Conservation (phyloP, 2,113 vertebrate genomes). For the Sclerurus mexicanus region DNA sequence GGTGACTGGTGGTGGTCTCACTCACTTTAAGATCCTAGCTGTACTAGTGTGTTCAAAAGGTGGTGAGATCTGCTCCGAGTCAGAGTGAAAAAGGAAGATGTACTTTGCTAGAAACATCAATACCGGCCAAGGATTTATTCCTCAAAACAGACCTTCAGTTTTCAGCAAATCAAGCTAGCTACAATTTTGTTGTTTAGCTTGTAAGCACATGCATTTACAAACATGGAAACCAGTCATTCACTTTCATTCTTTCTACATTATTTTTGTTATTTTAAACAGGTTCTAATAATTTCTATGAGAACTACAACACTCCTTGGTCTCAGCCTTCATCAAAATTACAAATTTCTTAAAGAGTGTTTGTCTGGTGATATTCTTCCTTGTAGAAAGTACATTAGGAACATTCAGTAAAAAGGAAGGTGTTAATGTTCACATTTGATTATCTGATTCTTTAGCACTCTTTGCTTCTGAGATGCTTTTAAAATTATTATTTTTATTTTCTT, state of each 20-base stretch:
- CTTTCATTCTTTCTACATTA: background rate
- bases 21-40: background rate
- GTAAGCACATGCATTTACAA: background rate
- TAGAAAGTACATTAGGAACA: background rate
- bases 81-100: background rate
- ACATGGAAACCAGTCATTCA: background rate
- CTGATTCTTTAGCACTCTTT: background rate
- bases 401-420: background rate
- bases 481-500: background rate
- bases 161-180: background rate
- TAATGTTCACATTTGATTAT: background rate
- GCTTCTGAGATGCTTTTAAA: background rate
- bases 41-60: background rate
- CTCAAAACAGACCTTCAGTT: background rate
- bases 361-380: background rate
- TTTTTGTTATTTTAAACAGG: background rate
- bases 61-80: background rate
- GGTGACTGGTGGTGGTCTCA: background rate
- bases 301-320: background rate
- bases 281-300: background rate
- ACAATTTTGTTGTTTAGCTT: background rate
- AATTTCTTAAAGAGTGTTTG: background rate
- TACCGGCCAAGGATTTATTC: background rate
- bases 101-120: background rate
- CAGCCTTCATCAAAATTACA: background rate